Percentiles rank a stretch among this genome's conserved stretches.
Conservation (phyloP, 2,797 vertebrate species). For the Chaenodraco wilsoni region DNA sequence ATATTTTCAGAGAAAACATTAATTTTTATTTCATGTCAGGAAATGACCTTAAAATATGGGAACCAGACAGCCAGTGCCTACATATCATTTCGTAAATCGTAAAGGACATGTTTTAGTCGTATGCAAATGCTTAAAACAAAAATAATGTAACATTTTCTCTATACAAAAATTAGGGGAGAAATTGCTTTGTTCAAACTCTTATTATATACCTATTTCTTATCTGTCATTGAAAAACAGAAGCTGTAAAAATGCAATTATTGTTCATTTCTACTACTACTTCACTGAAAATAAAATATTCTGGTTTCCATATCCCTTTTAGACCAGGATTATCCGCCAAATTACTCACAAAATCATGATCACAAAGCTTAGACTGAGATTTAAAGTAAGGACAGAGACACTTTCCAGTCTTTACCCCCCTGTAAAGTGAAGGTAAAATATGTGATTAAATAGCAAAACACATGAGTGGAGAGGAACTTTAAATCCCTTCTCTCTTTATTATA, state of each 20-base stretch:
- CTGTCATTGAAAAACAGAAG: background rate
- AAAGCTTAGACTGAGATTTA: background rate
- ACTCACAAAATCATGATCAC: background rate
- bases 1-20: conserved; percentile 19
- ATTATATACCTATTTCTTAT: background rate
- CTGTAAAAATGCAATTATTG: background rate
- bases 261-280: background rate
- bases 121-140: background rate
- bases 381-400: background rate
- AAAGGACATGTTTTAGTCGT: background rate
- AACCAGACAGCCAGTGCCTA: background rate
- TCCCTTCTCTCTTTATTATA: background rate
- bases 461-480: background rate
- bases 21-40: background rate
- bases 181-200: background rate
- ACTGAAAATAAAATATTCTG: too few species aligned
- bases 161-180: too few species aligned
- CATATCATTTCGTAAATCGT: background rate
- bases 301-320: too few species aligned
- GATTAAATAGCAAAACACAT: background rate
- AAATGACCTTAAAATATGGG: background rate
- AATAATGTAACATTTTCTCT: background rate
- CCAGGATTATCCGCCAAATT: background rate
- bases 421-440: background rate
- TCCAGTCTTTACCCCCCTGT: too few species aligned